Evolutionary conservation across 2,888 invertebrate species (phyloP), one percentile per base, ranked within the genome.

Genomic region (Gisinianus flammeolus): DNA sequence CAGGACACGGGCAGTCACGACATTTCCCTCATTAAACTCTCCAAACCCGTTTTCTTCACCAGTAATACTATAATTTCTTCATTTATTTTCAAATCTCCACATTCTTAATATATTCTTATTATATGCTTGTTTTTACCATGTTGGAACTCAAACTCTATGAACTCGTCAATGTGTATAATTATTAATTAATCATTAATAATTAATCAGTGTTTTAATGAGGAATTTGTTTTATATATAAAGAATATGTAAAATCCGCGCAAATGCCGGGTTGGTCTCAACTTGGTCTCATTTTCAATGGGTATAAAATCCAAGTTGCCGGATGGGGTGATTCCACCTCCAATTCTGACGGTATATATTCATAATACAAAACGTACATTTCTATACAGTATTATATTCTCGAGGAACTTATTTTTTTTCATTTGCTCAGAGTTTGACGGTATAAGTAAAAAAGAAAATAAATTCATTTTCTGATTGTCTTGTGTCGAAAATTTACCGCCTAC

Each of bases 241-340:
- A 66, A 30, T 77, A 64, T 52, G 72, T 77, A 5, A 35, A 71
- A 72, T 54, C 77, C 26, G 77, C 72, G n/a, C 24, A 72, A 28
- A 28, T 77, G 19, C 77, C 77, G 5, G 35, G 22, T 10, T 77
- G 71, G 77, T 52, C 26, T 24, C 19, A 58, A 22, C 31, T 72
- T 26, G 64, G 35, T 22, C 35, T 16, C 19, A 10, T 30, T n/a
- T 77, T 33, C 26, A 12, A 26, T 10, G 77, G 77, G 28, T n/a
- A 28, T 19, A n/a, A 62, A n/a, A 62, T 66, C 26, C 44, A 72
- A 22, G 4, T 77, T 6, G 31, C 33, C 6, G 77, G 77, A 8
- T 77, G 77, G 77, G 77, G 77, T 44, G 44, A 44, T 44, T n/a
- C n/a, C n/a, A n/a, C n/a, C n/a, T n/a, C n/a, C n/a, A n/a, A n/a